Conservation (phyloP, 2,888 invertebrate genomes). For the Busseola fusca region DNA sequence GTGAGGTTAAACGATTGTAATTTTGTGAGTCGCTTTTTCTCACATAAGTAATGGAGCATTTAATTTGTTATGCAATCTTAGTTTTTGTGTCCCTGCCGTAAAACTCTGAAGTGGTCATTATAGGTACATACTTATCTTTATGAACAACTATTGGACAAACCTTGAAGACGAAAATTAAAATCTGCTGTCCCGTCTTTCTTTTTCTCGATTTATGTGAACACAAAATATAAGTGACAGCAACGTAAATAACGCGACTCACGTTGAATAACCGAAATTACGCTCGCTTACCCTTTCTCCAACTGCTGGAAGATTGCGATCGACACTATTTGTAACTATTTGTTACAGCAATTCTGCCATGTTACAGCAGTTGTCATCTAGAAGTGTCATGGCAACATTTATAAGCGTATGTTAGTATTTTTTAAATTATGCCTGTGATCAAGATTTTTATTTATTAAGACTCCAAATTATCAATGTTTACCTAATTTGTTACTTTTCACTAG, state of each 20-base stretch:
- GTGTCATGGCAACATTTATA: neutral
- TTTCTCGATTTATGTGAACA: neutral
- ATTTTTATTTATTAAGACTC: neutral
- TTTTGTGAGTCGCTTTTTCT: neutral
- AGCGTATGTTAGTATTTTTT: neutral
- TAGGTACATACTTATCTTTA: neutral
- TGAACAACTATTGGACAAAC: neutral
- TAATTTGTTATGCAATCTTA: neutral
- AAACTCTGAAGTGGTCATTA: neutral
- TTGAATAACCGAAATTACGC: neutral
- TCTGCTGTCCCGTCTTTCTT: neutral
- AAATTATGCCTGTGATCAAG: neutral
- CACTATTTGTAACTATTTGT: too few relatives aligned
- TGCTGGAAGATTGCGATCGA: neutral
- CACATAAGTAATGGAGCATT: neutral
- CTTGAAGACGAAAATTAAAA: neutral
- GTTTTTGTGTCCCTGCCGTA: neutral
- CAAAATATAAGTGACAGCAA: neutral
- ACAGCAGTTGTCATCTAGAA: neutral
- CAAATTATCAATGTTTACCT: too few relatives aligned
- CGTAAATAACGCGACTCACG: too few relatives aligned
- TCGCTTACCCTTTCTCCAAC: neutral
- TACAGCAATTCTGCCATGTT: too few relatives aligned
- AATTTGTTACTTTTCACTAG: neutral
- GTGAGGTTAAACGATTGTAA: neutral